Evolutionary conservation across 2,888 invertebrate genomes (phyloP).

Genomic region (Leptopilina drosophilae): DNA sequence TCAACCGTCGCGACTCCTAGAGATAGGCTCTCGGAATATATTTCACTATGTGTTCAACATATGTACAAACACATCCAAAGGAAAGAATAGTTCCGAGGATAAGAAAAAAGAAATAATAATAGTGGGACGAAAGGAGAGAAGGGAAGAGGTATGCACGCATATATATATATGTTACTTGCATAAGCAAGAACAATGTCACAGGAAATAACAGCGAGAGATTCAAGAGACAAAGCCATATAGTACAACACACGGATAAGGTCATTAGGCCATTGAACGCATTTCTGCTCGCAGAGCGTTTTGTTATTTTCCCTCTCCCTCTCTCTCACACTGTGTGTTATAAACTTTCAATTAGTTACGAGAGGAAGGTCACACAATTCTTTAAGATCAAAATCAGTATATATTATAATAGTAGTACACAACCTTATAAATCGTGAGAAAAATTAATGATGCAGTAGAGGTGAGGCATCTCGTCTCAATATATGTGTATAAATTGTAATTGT

Average conservation of each 20-base stretch:
- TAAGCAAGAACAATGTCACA: conserved; percentile 53
- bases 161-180: conserved; percentile 51
- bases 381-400: background rate
- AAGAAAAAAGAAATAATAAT: conserved; percentile 37
- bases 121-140: conserved; percentile 23
- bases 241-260: conserved; percentile 53
- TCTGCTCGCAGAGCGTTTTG: conserved; percentile 40
- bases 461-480: too few relatives aligned
- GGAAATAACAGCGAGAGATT: conserved; percentile 56
- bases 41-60: background rate
- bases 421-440: conserved; percentile 26
- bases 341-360: conserved; percentile 41
- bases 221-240: conserved; percentile 55
- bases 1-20: background rate
- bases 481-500: background rate
- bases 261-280: conserved; percentile 62
- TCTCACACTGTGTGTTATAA: conserved; percentile 25
- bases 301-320: too few relatives aligned
- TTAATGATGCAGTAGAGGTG: background rate
- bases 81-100: conserved; percentile 17
- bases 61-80: background rate
- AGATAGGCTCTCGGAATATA: background rate
- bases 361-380: conserved; percentile 27
- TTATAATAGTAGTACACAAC: background rate
- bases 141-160: conserved; percentile 35